Evolutionary conservation across 2,797 vertebrate genomes (phyloP), one percentile per base, ranked within the genome.

Genomic region (Pangasius djambal): DNA sequence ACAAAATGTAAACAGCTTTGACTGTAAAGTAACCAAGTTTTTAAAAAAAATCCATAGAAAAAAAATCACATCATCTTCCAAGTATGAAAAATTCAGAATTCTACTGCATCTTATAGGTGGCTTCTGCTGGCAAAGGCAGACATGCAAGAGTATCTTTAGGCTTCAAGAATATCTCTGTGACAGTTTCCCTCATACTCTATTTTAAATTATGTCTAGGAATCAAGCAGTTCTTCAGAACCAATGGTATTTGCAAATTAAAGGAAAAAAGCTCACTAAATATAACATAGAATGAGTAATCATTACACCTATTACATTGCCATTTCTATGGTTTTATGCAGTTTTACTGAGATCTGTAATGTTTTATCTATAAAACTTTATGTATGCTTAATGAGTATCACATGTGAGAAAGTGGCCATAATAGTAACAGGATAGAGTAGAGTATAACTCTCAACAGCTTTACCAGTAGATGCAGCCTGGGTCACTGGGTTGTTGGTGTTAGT

Each of bases 321-420:
- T 75, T 18, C 0, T n/a, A 52, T 52, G 13, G 31, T 52, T 50
- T 78, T 75, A 75, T 50, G 22, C 70, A 48, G 34, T 65, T 4
- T 15, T 65, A 25, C 25, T 67, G 10, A 13, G 28, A 67, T 67
- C 63, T 59, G 52, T 52, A 69, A 57, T 44, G 67, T 40, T 83
- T 40, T 50, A 74, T 13, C 18, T n/a, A 65, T 84, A 84, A 37
- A 63, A 50, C 13, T 50, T 65, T 55, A 83, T 75, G 59, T 59
- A 70, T 61, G 57, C 34, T 31, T 83, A 83, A 83, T 28, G 50
- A 70, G 50, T 81, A 40, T 87, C 18, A 81, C 22, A 37, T 61
- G 8, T 57, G 28, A 82, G 52, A 83, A n/a, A n/a, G 48, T 88
- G 15, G 13, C 44, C 44, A 52, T 3, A 55, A 52, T 55, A 52